Percentiles rank a stretch among this genome's conserved stretches.
Conservation (phyloP, 2,113 vertebrate species). For the Stegostoma tigrinum region DNA sequence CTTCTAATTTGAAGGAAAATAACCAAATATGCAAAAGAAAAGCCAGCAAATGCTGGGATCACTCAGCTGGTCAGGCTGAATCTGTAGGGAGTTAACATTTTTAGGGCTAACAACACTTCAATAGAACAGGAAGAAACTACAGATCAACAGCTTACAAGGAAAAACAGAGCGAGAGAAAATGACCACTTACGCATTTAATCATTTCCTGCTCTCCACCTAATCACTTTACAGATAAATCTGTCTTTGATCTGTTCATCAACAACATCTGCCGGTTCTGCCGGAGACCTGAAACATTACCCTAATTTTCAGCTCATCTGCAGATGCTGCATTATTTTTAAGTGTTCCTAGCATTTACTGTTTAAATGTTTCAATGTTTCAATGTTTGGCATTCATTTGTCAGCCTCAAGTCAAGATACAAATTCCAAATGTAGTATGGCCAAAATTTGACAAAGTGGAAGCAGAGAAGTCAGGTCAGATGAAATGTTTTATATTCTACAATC, state of each 20-base stretch:
- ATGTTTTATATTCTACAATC: neutral
- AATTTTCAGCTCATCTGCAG: neutral
- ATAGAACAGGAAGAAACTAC: neutral
- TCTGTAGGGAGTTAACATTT: neutral
- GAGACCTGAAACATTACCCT: neutral
- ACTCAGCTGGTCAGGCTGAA: neutral
- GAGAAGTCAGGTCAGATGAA: neutral
- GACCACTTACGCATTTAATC: neutral
- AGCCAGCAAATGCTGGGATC: neutral
- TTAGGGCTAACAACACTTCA: neutral
- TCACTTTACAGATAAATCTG: neutral
- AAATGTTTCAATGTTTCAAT: neutral
- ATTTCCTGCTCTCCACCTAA: neutral
- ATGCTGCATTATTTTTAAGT: neutral
- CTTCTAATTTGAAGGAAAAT: neutral
- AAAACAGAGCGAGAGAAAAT: neutral
- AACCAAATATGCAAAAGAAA: neutral
- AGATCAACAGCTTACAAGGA: neutral
- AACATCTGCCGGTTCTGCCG: neutral
- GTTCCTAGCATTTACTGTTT: neutral
- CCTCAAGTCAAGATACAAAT: neutral
- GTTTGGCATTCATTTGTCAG: neutral
- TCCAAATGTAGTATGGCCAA: neutral
- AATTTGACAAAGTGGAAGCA: neutral
- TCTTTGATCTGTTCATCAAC: neutral